phyloP scores from a whole-genome alignment of 2,797 vertebrate species.

The Bothrops alternatus region DNA sequence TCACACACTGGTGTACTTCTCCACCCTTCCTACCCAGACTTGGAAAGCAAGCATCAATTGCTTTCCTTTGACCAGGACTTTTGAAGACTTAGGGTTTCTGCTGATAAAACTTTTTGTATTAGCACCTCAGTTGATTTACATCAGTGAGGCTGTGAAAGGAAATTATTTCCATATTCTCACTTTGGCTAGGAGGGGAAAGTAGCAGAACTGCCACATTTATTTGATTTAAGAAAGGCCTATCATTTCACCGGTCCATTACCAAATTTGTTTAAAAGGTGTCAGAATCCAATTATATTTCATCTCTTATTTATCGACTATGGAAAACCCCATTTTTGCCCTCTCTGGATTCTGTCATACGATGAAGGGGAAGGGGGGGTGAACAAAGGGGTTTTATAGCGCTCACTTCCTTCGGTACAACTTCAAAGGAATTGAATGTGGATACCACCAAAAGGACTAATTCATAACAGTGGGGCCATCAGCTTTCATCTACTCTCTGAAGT shows the following conservation, averaged over 20 bases:
- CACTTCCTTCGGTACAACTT: too few relatives aligned
- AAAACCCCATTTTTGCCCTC: too few relatives aligned
- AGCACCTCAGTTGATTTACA: not conserved
- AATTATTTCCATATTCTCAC: not conserved
- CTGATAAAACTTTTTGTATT: not conserved
- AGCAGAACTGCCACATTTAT: not conserved
- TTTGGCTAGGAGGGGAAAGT: not conserved
- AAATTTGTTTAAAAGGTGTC: not conserved
- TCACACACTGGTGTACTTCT: not conserved
- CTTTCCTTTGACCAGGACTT: not conserved
- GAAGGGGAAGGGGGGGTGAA: too few relatives aligned
- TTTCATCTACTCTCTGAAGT: too few relatives aligned
- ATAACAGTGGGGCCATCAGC: too few relatives aligned
- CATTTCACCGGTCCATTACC: not conserved
- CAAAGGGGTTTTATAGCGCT: too few relatives aligned
- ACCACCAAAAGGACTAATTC: too few relatives aligned
- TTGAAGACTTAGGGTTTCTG: not conserved
- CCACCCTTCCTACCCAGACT: not conserved
- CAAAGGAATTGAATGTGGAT: too few relatives aligned
- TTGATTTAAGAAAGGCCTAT: not conserved
- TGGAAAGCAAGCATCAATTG: not conserved
- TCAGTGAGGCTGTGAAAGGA: not conserved
- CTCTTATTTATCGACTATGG: too few relatives aligned
- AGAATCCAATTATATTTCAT: too few relatives aligned
- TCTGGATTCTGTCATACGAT: too few relatives aligned